Evolutionary conservation across 2,113 vertebrate species (phyloP).

Genomic region (Albula glossodonta): DNA sequence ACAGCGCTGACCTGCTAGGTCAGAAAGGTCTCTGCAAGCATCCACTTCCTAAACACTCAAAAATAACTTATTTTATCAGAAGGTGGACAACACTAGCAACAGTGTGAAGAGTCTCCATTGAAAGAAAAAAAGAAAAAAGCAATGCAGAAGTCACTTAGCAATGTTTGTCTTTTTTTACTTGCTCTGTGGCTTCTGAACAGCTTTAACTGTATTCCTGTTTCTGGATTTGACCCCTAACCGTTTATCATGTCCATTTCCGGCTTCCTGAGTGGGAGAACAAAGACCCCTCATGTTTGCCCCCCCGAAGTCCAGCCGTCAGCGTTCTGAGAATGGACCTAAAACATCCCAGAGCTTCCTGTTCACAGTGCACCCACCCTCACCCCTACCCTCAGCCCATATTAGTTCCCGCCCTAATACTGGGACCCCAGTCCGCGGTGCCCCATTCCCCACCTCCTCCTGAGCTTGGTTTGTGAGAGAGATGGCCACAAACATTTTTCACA

Average conservation of each 20-base stretch:
- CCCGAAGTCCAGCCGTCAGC: background rate
- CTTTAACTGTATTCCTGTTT: background rate
- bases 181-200: background rate
- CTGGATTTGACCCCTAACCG: background rate
- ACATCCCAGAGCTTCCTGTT: conserved; percentile 47
- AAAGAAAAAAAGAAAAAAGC: background rate
- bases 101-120: background rate
- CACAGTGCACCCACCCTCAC: conserved; percentile 11
- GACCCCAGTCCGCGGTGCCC: background rate
- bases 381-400: no score
- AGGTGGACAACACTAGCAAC: background rate
- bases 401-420: background rate
- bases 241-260: conserved; percentile 6
- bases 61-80: background rate
- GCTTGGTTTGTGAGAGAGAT: background rate
- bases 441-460: background rate
- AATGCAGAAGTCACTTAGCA: no score
- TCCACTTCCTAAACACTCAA: background rate
- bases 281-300: conserved; percentile 10
- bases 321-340: conserved; percentile 7
- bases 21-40: background rate
- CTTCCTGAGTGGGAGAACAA: conserved; percentile 23
- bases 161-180: background rate
- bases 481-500: background rate
- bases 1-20: background rate